These are phyloP conservation scores for Cyclura pinguis DNA, from an alignment of 2,797 vertebrate genomes.

Conservation along the genomic window DNA sequence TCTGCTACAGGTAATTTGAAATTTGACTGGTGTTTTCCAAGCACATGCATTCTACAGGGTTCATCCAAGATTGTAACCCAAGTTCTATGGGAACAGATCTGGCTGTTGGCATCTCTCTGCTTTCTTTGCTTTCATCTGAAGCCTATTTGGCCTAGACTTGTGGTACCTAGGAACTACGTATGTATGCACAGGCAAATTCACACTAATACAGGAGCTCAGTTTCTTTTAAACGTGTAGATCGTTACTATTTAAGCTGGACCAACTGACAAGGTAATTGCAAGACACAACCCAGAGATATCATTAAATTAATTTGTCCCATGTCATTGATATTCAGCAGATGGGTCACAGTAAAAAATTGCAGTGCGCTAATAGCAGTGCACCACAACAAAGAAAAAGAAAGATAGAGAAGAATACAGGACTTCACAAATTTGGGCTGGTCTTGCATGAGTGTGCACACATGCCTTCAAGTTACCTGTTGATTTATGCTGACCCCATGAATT, in stretches of 20 bases:
- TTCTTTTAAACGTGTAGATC: background rate
- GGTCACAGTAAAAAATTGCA: background rate
- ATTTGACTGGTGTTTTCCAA: background rate
- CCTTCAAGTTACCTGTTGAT: no score
- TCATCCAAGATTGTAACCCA: background rate
- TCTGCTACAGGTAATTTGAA: background rate
- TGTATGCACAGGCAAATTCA: constrained; percentile 6
- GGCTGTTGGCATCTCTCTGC: background rate
- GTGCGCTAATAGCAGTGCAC: background rate
- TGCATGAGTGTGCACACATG: background rate
- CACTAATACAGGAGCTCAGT: constrained; percentile 35
- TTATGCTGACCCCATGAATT: no score
- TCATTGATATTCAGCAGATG: background rate
- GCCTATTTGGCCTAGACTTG: constrained; percentile 23
- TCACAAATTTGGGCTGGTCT: background rate
- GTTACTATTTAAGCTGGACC: background rate
- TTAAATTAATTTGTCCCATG: background rate
- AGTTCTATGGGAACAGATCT: background rate
- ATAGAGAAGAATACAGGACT: background rate
- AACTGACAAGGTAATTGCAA: fast-evolving
- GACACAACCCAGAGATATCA: background rate
- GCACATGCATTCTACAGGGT: background rate
- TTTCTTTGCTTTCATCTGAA: constrained; percentile 54
- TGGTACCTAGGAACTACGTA: constrained; percentile 14
- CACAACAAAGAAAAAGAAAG: background rate